Percentiles rank a stretch among this genome's conserved stretches.
Conservation (phyloP, 2,888 invertebrate species). For the Drosophila tripunctata region DNA sequence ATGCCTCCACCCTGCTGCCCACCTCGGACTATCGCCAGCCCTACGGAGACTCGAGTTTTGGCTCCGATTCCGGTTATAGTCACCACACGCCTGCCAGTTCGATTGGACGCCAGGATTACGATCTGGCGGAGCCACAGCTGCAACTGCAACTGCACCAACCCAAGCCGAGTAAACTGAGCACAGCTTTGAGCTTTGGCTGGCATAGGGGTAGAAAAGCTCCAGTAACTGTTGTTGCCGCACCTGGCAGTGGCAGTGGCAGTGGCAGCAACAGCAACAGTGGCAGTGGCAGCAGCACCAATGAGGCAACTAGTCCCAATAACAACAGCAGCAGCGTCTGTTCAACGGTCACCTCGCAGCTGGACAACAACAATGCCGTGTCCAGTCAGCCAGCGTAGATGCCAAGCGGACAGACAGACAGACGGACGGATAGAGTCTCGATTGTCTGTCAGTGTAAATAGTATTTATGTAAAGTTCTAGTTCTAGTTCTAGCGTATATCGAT, state of each 20-base stretch:
- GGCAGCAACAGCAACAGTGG: slow-evolving; percentile 9
- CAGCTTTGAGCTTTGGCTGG: slow-evolving; percentile 82
- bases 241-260: not conserved
- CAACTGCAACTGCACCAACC: slow-evolving; percentile 42
- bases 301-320: slow-evolving; percentile 80
- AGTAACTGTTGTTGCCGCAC: slow-evolving; percentile 19
- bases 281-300: slow-evolving; percentile 27
- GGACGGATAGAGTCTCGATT: too few relatives aligned
- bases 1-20: slow-evolving; percentile 66
- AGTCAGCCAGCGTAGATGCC: slow-evolving; percentile 59
- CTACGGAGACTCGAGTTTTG: slow-evolving; percentile 89
- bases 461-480: slow-evolving; percentile 44
- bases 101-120: slow-evolving; percentile 81
- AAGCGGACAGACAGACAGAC: too few relatives aligned
- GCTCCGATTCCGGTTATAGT: slow-evolving; percentile 94
- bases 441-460: slow-evolving; percentile 50
- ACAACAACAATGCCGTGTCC: slow-evolving; percentile 62
- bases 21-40: slow-evolving; percentile 71
- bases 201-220: slow-evolving; percentile 52
- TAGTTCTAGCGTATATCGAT: slow-evolving; percentile 26
- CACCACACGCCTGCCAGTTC: slow-evolving; percentile 85
- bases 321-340: slow-evolving; percentile 74
- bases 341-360: slow-evolving; percentile 74
- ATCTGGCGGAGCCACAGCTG: slow-evolving; percentile 62
- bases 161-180: slow-evolving; percentile 75